Base-by-base conservation (phyloP, 2,797 vertebrate species). In the Pygocentrus nattereri region DNA sequence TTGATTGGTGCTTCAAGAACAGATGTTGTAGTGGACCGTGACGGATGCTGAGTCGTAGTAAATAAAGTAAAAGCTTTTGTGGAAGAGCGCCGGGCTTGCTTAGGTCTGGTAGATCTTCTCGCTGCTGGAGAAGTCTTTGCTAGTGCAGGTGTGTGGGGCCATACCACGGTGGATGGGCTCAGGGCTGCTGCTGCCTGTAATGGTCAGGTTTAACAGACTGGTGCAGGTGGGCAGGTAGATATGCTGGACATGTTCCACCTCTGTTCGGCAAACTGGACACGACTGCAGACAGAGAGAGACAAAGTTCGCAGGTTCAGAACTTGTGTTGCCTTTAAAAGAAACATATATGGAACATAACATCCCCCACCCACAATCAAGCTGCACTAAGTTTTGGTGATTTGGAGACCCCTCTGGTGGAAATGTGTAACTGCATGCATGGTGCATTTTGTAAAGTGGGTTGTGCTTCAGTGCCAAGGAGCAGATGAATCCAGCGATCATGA, bases 181-280 rank as follows among this genome's bases (percentile, higher is more conserved):
- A 0, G 93, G 93, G 87, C 92, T 86, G 85, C 31, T 87, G 69
- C 25, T 41, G 82, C 80, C 89, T 0, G 87, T 93, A 81, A 97
- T 89, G 62, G 96, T 94, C 85, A 99, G 94, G 88, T 94, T 98
- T 82, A 99, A 96, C 11, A 99, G 95, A 90, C 97, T 99, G 91
- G 96, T 96, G 92, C 98, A 98, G 41, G 97, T 98, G 80, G 98
- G 98, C 88, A 99, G 93, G 88, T 98, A 99, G 87, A 99, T 93
- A 0, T 99, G 97, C 93, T 99, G 98, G 75, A 99, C 95, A 2
- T 97, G 96, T 71, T 98, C 97, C 85, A 99, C 96, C 1, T 90
- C 93, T 0, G 96, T 97, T 69, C 98, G 96, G 89, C 98, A 99
- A 82, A 99, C 97, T 0, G 98, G 98, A 89, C 98, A 99, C 0